Evolutionary conservation across 1,140 invertebrate genomes (phyloP).

Genomic region (Aphaenogaster ashmeadi): DNA sequence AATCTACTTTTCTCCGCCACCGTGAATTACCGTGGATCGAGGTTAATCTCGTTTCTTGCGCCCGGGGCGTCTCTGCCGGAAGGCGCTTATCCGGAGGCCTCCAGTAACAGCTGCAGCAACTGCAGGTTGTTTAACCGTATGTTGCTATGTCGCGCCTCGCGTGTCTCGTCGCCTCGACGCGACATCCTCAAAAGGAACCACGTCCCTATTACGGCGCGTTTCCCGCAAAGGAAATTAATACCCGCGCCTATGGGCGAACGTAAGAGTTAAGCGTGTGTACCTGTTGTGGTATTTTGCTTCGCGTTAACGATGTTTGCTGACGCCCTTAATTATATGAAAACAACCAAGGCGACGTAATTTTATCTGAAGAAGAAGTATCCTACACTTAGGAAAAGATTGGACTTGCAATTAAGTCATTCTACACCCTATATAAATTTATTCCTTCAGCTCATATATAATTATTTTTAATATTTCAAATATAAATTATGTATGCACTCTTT

Average conservation of each 20-base stretch:
- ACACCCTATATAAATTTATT: neutral
- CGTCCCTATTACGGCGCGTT: neutral
- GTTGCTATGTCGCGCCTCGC: slow-evolving; percentile 21
- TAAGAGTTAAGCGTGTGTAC: neutral
- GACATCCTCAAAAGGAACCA: slow-evolving; percentile 31
- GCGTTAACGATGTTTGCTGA: slow-evolving; percentile 7
- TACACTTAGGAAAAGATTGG: neutral
- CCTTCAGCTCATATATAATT: neutral
- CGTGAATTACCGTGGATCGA: slow-evolving; percentile 49
- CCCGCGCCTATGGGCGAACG: slow-evolving; percentile 7
- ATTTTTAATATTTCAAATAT: neutral
- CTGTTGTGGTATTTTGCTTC: neutral
- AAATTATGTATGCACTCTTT: neutral
- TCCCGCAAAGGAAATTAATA: slow-evolving; percentile 53
- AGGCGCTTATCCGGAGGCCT: slow-evolving; percentile 34
- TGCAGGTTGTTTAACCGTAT: slow-evolving; percentile 56
- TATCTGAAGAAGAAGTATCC: neutral
- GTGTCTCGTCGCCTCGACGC: slow-evolving; percentile 39
- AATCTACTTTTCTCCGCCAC: slow-evolving; percentile 14
- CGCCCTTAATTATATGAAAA: slow-evolving; percentile 30
- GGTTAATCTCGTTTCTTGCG: slow-evolving; percentile 57
- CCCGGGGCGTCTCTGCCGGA: slow-evolving; percentile 26
- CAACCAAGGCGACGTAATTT: neutral
- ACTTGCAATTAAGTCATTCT: neutral
- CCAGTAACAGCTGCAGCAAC: slow-evolving; percentile 7